Evolutionary conservation across 2,797 vertebrate genomes (phyloP).

Genomic region (Melanotaenia nigrans): DNA sequence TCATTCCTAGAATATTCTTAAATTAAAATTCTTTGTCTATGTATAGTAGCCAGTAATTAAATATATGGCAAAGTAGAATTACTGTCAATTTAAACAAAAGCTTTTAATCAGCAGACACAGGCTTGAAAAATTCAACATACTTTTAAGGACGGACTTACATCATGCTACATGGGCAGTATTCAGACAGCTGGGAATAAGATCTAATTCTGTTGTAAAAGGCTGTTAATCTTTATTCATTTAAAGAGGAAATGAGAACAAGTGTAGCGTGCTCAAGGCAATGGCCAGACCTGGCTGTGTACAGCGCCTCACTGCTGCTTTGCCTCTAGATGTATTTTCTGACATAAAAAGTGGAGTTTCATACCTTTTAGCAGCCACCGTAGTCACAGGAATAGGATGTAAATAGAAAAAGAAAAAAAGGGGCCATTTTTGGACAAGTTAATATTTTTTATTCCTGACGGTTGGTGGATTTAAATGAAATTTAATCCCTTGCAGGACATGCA

Average conservation of each 20-base stretch:
- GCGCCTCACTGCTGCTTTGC: conserved; percentile 28
- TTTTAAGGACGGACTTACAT: conserved; percentile 11
- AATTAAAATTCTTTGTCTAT: too few species aligned
- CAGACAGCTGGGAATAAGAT: conserved; percentile 56
- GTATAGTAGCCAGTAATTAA: too few species aligned
- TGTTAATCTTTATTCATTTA: conserved; percentile 76
- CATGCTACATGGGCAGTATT: conserved; percentile 24
- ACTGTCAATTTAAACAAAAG: neutral
- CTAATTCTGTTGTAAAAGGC: conserved; percentile 37
- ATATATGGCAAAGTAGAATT: too few species aligned
- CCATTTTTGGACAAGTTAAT: too few species aligned
- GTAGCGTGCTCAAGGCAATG: conserved; percentile 55
- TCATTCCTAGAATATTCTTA: neutral
- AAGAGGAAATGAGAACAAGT: conserved; percentile 73
- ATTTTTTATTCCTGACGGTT: neutral
- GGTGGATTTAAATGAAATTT: neutral
- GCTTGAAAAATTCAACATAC: neutral
- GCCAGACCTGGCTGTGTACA: conserved; percentile 40
- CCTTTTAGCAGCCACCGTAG: too few species aligned
- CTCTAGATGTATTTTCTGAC: conserved; percentile 27
- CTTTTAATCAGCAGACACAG: neutral
- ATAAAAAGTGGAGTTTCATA: conserved; percentile 9
- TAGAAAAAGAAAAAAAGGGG: too few species aligned
- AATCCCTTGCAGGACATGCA: neutral
- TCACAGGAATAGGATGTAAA: neutral